phyloP scores from a whole-genome alignment of 1,140 invertebrate genomes.

The Drosophila teissieri region DNA sequence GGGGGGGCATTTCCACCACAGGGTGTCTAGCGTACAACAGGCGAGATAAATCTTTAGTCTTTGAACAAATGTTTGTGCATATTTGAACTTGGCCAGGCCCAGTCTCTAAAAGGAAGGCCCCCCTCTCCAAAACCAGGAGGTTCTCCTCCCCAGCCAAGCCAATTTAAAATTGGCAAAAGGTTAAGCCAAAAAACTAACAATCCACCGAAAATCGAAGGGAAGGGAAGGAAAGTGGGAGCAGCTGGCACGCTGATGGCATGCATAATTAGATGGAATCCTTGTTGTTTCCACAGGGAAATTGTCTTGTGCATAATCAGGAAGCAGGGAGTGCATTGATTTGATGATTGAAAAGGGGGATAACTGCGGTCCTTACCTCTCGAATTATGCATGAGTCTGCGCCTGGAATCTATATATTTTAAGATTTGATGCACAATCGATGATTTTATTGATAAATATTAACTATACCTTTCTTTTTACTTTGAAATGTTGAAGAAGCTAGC shows the following conservation, averaged over 20 bases:
- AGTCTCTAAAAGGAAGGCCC: not conserved
- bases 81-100: conserved; percentile 71
- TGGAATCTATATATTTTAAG: not conserved
- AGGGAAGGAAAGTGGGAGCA: not conserved
- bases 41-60: conserved; percentile 80
- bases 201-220: conserved; percentile 11
- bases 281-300: conserved; percentile 47
- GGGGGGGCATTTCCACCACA: conserved; percentile 50
- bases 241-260: conserved; percentile 66
- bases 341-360: conserved; percentile 17
- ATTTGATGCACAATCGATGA: too few species aligned
- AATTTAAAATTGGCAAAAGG: conserved; percentile 82
- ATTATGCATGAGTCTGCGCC: not conserved
- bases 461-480: too few species aligned
- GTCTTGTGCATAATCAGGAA: conserved; percentile 50
- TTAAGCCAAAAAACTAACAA: conserved; percentile 80
- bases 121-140: not conserved
- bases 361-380: not conserved
- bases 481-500: too few species aligned
- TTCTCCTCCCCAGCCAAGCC: conserved; percentile 38
- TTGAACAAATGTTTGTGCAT: conserved; percentile 82
- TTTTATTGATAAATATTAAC: too few species aligned
- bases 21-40: conserved; percentile 71
- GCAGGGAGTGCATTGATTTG: conserved; percentile 61
- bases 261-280: conserved; percentile 66